A percentile compares a stretch with the other conserved stretches of the same genome.
Conservation (phyloP, 2,113 vertebrate species). For the Heterotis niloticus region DNA sequence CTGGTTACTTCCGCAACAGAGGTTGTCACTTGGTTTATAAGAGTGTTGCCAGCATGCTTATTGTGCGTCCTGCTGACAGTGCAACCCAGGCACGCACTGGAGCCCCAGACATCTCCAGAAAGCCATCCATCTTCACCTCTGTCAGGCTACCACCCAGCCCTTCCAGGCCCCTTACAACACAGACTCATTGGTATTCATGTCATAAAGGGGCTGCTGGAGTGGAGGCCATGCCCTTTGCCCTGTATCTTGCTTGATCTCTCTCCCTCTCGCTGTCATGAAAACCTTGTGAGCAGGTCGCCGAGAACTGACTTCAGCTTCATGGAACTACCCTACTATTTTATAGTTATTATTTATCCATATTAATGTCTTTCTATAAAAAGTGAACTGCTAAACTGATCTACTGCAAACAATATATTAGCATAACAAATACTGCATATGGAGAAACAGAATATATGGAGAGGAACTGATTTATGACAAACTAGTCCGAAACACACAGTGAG, state of each 20-base stretch:
- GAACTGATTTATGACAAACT: neutral
- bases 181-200: conserved; percentile 43
- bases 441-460: neutral
- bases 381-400: too few relatives aligned
- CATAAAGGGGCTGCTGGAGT: conserved; percentile 42
- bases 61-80: neutral
- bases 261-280: conserved; percentile 51
- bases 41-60: neutral
- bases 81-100: neutral
- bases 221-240: conserved; percentile 64
- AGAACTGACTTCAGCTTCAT: too few relatives aligned
- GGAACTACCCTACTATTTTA: too few relatives aligned
- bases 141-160: conserved; percentile 5
- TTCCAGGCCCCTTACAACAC: neutral
- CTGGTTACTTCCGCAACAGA: neutral
- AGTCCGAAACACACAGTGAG: too few relatives aligned
- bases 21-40: neutral
- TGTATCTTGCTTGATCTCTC: conserved; percentile 62
- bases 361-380: too few relatives aligned
- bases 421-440: too few relatives aligned
- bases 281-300: too few relatives aligned
- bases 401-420: too few relatives aligned
- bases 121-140: conserved; percentile 16
- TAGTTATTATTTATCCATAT: too few relatives aligned
- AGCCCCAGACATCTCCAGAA: neutral